Evolutionary conservation across 2,888 invertebrate genomes (phyloP), one percentile per base, ranked within the genome.

Genomic region (Drosophila cyrtoloma): DNA sequence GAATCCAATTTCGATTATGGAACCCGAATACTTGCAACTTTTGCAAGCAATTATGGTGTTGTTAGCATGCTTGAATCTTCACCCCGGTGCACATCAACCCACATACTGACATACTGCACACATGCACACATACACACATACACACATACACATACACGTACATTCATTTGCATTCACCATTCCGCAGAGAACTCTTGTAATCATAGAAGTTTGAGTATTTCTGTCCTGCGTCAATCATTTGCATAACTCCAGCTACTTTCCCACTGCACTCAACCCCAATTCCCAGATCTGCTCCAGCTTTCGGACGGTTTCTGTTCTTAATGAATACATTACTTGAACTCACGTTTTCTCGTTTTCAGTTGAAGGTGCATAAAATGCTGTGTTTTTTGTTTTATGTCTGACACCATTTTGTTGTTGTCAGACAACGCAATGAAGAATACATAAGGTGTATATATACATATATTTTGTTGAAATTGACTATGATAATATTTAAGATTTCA

Each of bases 141-240:
- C 22, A 22, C 22, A 22, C 22, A 22, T 22, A 22, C 22, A 22
- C 22, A 22, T 22, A 22, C 22, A 22, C 22, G 1, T 22, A 22
- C 22, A 22, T 47, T 33, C 64, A 73, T 65, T 81, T 77, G 72
- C 81, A 78, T 77, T 77, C 42, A 68, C 62, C 82, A 78, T 82
- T 78, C 78, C 68, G 65, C 64, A 61, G 82, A 72, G 82, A 53
- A 50, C 53, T 72, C 74, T 64, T 68, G 79, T 79, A 79, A 79
- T 82, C 82, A 73, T 82, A 78, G 82, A 79, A 82, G 57, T 79
- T 79, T 82, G 51, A 61, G 35, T 55, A 52, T 67, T 80, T 65
- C 16, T 66, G 79, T 62, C 52, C 59, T 61, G 61, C 67, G 55
- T 77, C 82, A 77, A 63, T 78, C 74, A 78, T 68, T 68, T 82